phyloP scores from a whole-genome alignment of 2,113 vertebrate species.

The Vidua chalybeata region DNA sequence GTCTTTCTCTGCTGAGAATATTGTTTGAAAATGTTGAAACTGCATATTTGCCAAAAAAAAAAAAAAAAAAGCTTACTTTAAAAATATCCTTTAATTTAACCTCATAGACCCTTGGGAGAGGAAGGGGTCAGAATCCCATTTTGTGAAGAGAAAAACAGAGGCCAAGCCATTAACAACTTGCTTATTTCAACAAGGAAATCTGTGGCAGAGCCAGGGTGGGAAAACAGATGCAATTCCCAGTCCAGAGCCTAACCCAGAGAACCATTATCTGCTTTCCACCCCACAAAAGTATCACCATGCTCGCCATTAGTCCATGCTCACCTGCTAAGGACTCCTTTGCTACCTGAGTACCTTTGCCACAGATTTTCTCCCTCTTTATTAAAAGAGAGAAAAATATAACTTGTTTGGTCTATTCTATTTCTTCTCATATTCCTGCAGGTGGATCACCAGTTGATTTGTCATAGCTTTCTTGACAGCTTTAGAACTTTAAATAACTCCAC shows the following conservation, averaged over 20 bases:
- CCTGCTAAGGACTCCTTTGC: background rate
- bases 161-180: background rate
- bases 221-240: background rate
- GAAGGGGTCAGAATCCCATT: background rate
- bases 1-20: background rate
- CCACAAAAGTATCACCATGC: background rate
- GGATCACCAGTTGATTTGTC: background rate
- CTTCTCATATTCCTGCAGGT: background rate
- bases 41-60: background rate
- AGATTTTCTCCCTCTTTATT: background rate
- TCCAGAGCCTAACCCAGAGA: background rate
- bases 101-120: background rate
- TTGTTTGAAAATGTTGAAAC: background rate
- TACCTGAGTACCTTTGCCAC: background rate
- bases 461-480: background rate
- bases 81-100: conserved; percentile 46
- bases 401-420: background rate
- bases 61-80: background rate
- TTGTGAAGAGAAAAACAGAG: background rate
- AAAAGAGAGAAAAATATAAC: background rate
- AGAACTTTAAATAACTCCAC: background rate
- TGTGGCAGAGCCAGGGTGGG: background rate
- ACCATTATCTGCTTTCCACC: background rate
- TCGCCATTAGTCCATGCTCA: background rate
- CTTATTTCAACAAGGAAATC: background rate